Conservation (phyloP, 2,797 vertebrate genomes). For the Sarcoramphus papa region DNA sequence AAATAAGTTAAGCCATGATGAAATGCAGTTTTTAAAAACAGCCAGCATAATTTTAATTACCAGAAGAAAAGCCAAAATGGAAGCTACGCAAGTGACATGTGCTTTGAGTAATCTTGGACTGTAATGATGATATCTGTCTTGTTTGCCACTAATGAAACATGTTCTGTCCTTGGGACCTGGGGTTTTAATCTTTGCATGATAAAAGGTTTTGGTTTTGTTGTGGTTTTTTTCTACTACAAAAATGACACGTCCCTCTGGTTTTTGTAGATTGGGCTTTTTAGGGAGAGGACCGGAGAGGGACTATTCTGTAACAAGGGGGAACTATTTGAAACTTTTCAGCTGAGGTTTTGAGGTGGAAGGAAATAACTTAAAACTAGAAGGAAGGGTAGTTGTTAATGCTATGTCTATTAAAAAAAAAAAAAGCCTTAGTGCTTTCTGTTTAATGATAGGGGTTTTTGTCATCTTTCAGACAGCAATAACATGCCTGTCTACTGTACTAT, state of each 20-base stretch:
- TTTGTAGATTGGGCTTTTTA: not conserved
- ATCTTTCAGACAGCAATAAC: conserved; percentile 88
- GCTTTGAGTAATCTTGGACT: not conserved
- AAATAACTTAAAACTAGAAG: not conserved
- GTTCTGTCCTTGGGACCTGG: not conserved
- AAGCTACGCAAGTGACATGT: not conserved
- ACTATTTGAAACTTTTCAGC: not conserved
- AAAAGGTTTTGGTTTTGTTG: not conserved
- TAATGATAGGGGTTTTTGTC: not conserved
- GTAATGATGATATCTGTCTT: not conserved
- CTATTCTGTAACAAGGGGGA: not conserved
- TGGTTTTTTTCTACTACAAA: not conserved
- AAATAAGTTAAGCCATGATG: not conserved
- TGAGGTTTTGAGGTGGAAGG: not conserved
- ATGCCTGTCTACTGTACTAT: conserved; percentile 92
- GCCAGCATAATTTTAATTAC: not conserved
- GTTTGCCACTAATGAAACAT: not conserved
- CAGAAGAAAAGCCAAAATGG: not conserved
- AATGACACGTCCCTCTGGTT: not conserved
- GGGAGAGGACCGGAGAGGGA: not conserved
- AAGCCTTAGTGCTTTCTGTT: not conserved
- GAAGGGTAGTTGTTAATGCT: not conserved
- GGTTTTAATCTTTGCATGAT: not conserved
- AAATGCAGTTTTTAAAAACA: not conserved
- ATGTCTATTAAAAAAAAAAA: not conserved